Evolutionary conservation across 2,888 invertebrate genomes (phyloP).

Genomic region (Trileptium ribeirensis): DNA sequence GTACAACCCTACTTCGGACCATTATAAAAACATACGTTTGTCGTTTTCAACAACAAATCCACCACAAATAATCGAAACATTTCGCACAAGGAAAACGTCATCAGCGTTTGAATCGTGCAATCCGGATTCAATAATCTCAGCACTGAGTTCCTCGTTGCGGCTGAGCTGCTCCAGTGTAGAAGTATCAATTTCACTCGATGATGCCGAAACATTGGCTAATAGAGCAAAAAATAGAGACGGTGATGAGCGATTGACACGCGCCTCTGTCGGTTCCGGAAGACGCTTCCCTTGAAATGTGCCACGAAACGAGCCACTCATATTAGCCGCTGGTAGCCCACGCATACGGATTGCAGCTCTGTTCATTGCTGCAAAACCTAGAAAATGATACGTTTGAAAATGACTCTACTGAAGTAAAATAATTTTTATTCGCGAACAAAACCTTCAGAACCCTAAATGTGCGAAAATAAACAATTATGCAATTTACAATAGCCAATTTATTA

Average conservation of each 20-base stretch:
- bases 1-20: too few relatives aligned
- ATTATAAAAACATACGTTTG: background rate
- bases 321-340: background rate
- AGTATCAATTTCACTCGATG: background rate
- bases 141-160: background rate
- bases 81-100: background rate
- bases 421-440: too few relatives aligned
- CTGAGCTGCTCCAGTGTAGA: background rate
- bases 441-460: too few relatives aligned
- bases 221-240: background rate
- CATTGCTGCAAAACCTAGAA: too few relatives aligned
- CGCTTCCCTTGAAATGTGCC: background rate
- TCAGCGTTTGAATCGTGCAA: background rate
- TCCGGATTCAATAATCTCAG: background rate
- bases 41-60: background rate
- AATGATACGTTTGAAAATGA: too few relatives aligned
- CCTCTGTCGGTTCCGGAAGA: background rate
- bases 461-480: too few relatives aligned
- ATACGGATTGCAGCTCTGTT: background rate
- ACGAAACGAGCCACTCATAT: background rate
- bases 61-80: background rate
- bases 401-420: too few relatives aligned
- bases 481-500: too few relatives aligned
- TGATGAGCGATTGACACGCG: background rate
- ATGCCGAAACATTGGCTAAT: background rate